Conservation (phyloP, 2,113 vertebrate genomes). For the Protomyctophum bolini region DNA sequence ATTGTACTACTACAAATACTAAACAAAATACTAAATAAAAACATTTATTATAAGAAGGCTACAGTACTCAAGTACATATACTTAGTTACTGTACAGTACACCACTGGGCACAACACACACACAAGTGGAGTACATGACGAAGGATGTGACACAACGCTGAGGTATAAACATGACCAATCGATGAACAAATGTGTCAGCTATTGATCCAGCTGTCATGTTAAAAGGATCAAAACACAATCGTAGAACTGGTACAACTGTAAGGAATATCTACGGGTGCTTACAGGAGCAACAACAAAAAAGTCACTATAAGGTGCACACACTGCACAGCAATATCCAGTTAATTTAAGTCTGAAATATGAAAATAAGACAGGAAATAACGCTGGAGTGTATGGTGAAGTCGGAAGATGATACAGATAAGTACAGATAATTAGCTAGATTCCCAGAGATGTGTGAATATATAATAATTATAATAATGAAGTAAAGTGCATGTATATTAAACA, state of each 20-base stretch:
- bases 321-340: no score
- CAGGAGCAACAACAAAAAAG: no score
- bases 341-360: not conserved
- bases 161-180: not conserved
- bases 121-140: constrained; percentile 13
- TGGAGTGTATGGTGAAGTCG: not conserved
- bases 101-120: constrained; percentile 16
- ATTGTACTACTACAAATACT: no score
- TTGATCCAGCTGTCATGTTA: not conserved
- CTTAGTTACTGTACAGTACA: no score
- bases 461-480: not conserved
- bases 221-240: constrained; percentile 11
- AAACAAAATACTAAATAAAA: no score
- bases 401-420: constrained; percentile 19
- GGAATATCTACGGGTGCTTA: no score
- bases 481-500: constrained; percentile 22
- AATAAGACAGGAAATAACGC: constrained; percentile 11
- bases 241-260: constrained; percentile 1
- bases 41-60: no score
- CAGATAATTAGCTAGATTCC: not conserved
- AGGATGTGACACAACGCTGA: not conserved
- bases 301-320: no score
- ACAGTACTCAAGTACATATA: no score
- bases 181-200: not conserved
- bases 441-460: not conserved